A percentile compares a stretch with the other conserved stretches of the same genome.
These are phyloP conservation scores for Cancer borealis DNA, from an alignment of 2,888 invertebrate genomes.

Conservation along the genomic window DNA sequence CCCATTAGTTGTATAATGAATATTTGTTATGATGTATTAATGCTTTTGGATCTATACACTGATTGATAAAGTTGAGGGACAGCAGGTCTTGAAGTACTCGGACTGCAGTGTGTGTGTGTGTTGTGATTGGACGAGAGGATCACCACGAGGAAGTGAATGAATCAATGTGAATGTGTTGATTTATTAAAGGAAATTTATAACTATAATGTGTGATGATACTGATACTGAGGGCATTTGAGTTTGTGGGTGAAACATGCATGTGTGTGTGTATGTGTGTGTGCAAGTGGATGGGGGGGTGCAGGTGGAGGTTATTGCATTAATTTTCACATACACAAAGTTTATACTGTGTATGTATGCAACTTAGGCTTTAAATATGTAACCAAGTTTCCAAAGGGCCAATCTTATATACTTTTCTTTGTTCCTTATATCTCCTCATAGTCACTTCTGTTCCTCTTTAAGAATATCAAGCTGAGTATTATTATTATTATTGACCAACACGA, in stretches of 20 bases:
- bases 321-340: neutral
- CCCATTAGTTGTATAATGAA: neutral
- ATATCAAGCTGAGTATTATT: neutral
- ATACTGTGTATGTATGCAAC: neutral
- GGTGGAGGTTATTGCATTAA: slow-evolving; percentile 9
- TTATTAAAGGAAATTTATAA: neutral
- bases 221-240: neutral
- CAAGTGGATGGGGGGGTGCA: neutral
- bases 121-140: neutral
- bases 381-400: slow-evolving; percentile 15
- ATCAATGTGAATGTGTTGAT: neutral
- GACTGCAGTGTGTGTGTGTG: neutral
- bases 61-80: neutral
- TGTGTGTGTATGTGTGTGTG: neutral
- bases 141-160: neutral
- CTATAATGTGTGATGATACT: neutral
- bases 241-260: neutral
- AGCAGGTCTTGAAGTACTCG: neutral
- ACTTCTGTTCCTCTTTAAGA: neutral
- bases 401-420: slow-evolving; percentile 4
- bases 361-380: slow-evolving; percentile 32
- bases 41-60: neutral
- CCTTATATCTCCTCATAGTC: neutral
- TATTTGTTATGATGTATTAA: neutral
- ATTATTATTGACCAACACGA: neutral